Base-by-base conservation (phyloP, 2,888 invertebrate species). In the Formica aserva region DNA sequence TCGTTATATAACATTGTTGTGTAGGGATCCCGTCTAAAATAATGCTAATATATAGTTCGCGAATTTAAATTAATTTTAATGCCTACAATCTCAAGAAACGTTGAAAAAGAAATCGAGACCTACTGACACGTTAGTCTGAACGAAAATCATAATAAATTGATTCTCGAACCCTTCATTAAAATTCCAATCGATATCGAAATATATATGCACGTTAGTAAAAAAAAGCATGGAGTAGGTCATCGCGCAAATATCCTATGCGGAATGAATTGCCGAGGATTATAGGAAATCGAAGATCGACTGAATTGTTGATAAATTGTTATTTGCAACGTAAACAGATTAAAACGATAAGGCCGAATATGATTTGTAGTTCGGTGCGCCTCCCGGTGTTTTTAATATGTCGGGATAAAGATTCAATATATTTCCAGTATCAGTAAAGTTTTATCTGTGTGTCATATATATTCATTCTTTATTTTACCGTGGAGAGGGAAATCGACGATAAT, bases 81-180 rank as follows among this genome's bases (percentile, higher is more conserved):
- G n/a, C 1, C 11, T 32, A 11, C 29, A 57, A 41, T 52, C 8
- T 29, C 15, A 8, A 78, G 15, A 13, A 66, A 78, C 18, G 32
- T 66, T 26, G 32, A 57, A 45, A 18, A 52, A 69, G 52, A 38
- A 67, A 77, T 57, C 26, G 29, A 15, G 18, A 57, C 69, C 29
- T 57, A 57, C 67, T 41, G 38, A 77, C 29, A 67, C 38, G 32
- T 55, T 57, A 57, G 41, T n/a, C 32, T 48, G 18, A 38, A 38
- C 38, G 8, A 67, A 48, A 69, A 78, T 69, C 32, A 29, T 69
- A 78, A 78, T 69, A 78, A 78, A 57, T 57, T 69, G 57, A 32
- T 22, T 57, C 55, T 45, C 69, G 22, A 41, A 45, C 41, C 32
- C 18, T 32, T 57, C 41, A 57, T 78, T 78, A 57, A 69, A 78